phyloP scores from a whole-genome alignment of 1,140 invertebrate species.

The Cyclargus thomasi region DNA sequence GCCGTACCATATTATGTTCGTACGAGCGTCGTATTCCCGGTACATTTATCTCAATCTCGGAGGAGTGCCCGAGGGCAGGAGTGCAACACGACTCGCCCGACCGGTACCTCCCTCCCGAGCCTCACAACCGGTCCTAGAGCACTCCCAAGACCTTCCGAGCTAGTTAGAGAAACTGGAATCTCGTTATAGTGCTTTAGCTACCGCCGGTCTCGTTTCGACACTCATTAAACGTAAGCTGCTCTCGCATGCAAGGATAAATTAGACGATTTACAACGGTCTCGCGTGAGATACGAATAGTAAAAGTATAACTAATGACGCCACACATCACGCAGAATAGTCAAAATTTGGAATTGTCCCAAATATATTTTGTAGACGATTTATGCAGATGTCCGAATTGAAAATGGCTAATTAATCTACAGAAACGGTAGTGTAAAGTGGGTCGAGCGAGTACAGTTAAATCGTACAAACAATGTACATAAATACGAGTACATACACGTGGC shows the following conservation, averaged over 20 bases:
- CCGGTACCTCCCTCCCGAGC: conserved; percentile 37
- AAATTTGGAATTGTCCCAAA: conserved; percentile 38
- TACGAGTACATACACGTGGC: neutral
- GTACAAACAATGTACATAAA: conserved; percentile 3
- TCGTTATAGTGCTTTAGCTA: conserved; percentile 31
- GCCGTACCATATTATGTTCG: conserved; percentile 34
- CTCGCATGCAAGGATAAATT: neutral
- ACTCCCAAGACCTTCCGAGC: conserved; percentile 44
- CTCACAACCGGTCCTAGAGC: conserved; percentile 49
- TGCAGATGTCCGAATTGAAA: conserved; percentile 37
- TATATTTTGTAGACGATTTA: conserved; percentile 39
- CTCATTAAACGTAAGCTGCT: neutral
- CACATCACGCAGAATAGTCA: conserved; percentile 19
- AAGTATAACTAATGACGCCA: conserved; percentile 16
- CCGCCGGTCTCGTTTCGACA: conserved; percentile 15
- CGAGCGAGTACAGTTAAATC: conserved; percentile 25
- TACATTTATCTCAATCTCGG: conserved; percentile 61
- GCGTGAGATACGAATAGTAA: conserved; percentile 16
- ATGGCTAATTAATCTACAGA: conserved; percentile 43
- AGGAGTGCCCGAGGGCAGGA: conserved; percentile 51
- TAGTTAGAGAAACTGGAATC: conserved; percentile 57
- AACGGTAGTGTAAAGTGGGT: conserved; percentile 35
- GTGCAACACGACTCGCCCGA: conserved; percentile 53
- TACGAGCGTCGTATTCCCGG: conserved; percentile 38
- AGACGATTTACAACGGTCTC: conserved; percentile 4